Evolutionary conservation across 2,888 invertebrate genomes (phyloP).

Genomic region (Sialis lutaria): DNA sequence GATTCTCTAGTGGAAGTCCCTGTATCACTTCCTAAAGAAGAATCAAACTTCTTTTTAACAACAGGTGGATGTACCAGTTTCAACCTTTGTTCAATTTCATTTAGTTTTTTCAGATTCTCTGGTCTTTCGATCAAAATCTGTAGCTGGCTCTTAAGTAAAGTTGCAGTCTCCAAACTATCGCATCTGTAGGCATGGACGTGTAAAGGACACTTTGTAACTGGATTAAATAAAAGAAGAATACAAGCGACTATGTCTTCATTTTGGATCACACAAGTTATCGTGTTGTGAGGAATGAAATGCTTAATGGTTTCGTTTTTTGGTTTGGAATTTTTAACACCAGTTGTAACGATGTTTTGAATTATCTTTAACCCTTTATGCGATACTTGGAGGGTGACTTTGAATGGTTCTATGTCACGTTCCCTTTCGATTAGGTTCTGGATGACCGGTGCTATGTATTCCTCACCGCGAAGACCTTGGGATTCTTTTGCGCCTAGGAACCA

Average conservation of each 20-base stretch:
- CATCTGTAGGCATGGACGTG: constrained; percentile 92
- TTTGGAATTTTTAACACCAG: constrained; percentile 19
- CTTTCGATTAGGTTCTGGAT: constrained; percentile 70
- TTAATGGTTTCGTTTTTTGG: constrained; percentile 53
- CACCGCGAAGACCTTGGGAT: constrained; percentile 71
- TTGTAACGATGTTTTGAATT: constrained; percentile 47
- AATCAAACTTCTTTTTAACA: constrained; percentile 48
- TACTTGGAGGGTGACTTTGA: constrained; percentile 81
- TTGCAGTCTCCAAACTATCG: constrained; percentile 85
- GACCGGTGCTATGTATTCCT: constrained; percentile 72
- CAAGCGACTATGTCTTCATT: constrained; percentile 88
- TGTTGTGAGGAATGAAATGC: constrained; percentile 87
- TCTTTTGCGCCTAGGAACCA: constrained; percentile 95
- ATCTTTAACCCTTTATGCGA: constrained; percentile 90
- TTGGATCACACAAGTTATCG: constrained; percentile 79
- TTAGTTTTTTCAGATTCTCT: constrained; percentile 72
- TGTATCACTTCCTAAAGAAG: constrained; percentile 58
- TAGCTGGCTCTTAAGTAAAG: constrained; percentile 68
- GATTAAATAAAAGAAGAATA: constrained; percentile 83
- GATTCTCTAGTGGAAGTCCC: constrained; percentile 51
- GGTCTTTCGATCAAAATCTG: constrained; percentile 67
- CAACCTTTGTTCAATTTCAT: constrained; percentile 54
- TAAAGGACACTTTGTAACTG: constrained; percentile 82
- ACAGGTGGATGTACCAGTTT: constrained; percentile 20
- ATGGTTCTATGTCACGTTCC: constrained; percentile 69